Evolutionary conservation across 1,140 invertebrate species (phyloP), one percentile per base, ranked within the genome.

Genomic region (Lasioglossum baleicum): DNA sequence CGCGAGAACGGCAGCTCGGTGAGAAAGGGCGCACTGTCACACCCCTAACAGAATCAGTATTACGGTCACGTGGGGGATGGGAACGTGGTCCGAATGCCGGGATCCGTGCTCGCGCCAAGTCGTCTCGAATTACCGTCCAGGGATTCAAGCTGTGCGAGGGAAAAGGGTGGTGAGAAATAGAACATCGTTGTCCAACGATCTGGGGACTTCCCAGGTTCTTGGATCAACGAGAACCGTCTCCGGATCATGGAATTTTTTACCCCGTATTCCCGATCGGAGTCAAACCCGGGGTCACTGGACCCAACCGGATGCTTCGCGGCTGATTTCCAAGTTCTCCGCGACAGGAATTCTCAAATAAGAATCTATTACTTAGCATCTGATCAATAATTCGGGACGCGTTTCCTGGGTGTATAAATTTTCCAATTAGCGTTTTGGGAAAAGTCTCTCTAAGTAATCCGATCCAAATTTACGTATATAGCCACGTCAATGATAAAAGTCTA

Each of bases 41-140:
- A 3, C 51, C 13, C 60, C 20, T 64, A 0, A 11, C 69, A 51
- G 63, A 53, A 60, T 22, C 40, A 5, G 48, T 79, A 86, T 85
- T 79, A 61, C 80, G 53, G 68, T 85, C 83, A 86, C 83, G 84
- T 70, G 66, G 66, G 31, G 72, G 15, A 1, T 17, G 13, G 20
- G 67, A 82, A 82, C 83, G 84, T 85, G 84, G 58, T 35, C 22
- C 53, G 80, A 81, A 86, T 85, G 26, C 40, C 8, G 31, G 44
- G 58, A 22, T 58, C 67, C 48, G 44, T 48, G 20, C 26, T 42
- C 11, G 15, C 10, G 51, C 56, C 42, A 22, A 79, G 69, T 73
- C 68, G 68, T 72, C 56, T 51, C 61, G 69, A 65, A 73, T 79
- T 78, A 78, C 26, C 61, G 31, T 26, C 48, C 26, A 7, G 61